Conservation (phyloP, 2,113 vertebrate genomes). For the Galbula dea region DNA sequence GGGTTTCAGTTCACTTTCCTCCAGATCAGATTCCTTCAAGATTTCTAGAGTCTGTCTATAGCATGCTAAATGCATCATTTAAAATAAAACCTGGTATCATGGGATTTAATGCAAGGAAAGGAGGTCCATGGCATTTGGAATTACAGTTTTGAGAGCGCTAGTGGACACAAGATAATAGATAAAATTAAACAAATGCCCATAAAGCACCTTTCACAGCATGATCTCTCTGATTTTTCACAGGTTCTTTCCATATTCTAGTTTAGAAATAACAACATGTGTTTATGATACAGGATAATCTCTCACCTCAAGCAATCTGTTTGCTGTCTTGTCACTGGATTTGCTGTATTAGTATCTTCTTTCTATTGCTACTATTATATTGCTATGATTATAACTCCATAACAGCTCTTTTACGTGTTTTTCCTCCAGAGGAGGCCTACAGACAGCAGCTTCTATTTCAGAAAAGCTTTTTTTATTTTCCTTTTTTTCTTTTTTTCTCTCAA, state of each 20-base stretch:
- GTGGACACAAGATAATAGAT: background rate
- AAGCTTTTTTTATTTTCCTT: background rate
- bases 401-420: background rate
- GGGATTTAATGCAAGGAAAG: background rate
- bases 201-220: background rate
- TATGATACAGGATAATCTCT: background rate
- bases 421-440: background rate
- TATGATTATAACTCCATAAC: background rate
- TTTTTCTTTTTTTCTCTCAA: background rate
- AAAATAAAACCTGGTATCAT: background rate
- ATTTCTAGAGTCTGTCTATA: background rate
- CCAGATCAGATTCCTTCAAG: background rate
- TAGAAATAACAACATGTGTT: background rate
- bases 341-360: background rate
- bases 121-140: background rate
- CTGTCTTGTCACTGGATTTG: background rate
- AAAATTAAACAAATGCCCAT: background rate
- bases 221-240: background rate
- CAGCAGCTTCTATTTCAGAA: background rate
- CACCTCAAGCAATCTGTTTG: background rate
- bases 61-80: background rate
- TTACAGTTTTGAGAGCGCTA: background rate
- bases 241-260: background rate
- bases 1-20: background rate
- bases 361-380: background rate